Evolutionary conservation across 2,888 invertebrate species (phyloP), one percentile per base, ranked within the genome.

Genomic region (Nemapogon koenigi): DNA sequence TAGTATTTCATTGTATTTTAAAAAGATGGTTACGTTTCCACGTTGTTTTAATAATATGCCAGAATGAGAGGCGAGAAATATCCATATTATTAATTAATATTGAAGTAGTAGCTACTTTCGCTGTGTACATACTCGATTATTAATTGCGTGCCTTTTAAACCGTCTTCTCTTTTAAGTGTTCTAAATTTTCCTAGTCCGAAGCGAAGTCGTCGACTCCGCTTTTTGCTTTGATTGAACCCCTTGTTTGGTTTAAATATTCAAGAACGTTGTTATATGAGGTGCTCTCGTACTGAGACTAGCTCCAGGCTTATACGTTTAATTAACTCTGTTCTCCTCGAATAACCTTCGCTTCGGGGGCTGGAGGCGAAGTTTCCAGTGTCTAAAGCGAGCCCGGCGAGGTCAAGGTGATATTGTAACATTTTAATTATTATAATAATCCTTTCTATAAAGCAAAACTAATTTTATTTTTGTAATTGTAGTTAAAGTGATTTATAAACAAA

Each of bases 1-100:
- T 38, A 71, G 68, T 72, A 64, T 63, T 68, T 63, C 65, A 64
- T 67, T 68, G 66, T 71, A 63, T 64, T 68, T 67, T 28, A 28
- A 37, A 37, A 27, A 28, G 33, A 33, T 19, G 33, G 33, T 33
- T 33, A 33, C 33, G 33, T 33, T 19, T 18, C 16, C 18, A 19
- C 33, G 18, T 19, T 19, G 19, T 17, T 33, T 33, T 19, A 33
- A 33, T 33, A 33, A 19, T 33, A 18, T 19, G 33, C 19, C 19
- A 18, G 14, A 33, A 33, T 33, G 33, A 33, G 19, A 33, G 13
- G 17, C 33, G 33, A 33, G 33, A 33, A 33, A 33, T 33, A 33
- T 33, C 33, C 33, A 33, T 33, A 33, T 33, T 33, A 13, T 14
- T 33, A 33, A 33, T 33, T 33, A 33, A 33, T 19, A 33, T 18